Evolutionary conservation across 2,888 invertebrate species (phyloP).

Genomic region (Eledona agricola): DNA sequence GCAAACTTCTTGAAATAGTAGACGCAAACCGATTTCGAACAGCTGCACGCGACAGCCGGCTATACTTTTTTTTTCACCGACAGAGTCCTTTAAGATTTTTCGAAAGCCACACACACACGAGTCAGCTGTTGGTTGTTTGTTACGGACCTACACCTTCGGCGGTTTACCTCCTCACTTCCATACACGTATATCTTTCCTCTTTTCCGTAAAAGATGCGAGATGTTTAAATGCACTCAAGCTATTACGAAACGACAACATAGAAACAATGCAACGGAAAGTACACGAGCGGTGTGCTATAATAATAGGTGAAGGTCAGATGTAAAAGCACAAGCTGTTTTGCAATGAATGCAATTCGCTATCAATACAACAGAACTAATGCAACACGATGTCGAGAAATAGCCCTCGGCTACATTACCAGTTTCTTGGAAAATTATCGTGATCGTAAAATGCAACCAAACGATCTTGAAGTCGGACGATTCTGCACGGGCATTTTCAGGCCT

Average conservation of each 20-base stretch:
- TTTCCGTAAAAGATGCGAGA: background rate
- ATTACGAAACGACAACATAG: conserved; percentile 28
- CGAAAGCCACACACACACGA: conserved; percentile 45
- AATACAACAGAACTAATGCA: conserved; percentile 35
- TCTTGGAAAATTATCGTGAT: conserved; percentile 23
- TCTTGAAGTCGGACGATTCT: conserved; percentile 2
- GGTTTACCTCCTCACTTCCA: no score
- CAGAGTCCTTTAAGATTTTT: conserved; percentile 45
- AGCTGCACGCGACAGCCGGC: conserved; percentile 33
- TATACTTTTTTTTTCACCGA: conserved; percentile 25
- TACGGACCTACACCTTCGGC: conserved; percentile 47
- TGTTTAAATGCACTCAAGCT: background rate
- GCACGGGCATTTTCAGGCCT: conserved; percentile 2
- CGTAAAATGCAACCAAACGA: conserved; percentile 15
- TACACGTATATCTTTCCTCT: background rate
- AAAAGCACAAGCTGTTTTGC: conserved; percentile 40
- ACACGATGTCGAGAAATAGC: conserved; percentile 30
- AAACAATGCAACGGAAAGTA: conserved; percentile 41
- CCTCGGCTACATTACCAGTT: conserved; percentile 19
- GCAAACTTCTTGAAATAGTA: no score
- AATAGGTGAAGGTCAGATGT: conserved; percentile 43
- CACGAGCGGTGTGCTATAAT: conserved; percentile 29
- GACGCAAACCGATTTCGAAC: conserved; percentile 30
- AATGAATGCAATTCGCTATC: conserved; percentile 38
- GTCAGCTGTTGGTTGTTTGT: conserved; percentile 48